Evolutionary conservation across 2,113 vertebrate genomes (phyloP).

Genomic region (Acanthochromis polyacanthus): DNA sequence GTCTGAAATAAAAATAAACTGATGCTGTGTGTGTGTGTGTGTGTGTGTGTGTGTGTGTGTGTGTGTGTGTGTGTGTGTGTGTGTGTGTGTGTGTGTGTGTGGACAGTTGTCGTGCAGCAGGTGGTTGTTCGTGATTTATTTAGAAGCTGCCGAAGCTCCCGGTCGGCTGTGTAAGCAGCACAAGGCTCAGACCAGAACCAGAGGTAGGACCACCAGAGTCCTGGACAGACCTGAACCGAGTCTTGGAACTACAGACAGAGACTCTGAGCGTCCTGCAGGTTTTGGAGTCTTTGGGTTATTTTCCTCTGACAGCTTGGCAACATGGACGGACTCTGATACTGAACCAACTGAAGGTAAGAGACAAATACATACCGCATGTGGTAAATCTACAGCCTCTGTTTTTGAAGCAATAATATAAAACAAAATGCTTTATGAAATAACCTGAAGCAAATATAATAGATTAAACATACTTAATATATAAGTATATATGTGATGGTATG

Average conservation of each 20-base stretch:
- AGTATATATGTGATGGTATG: no score
- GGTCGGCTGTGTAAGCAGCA: conserved; percentile 35
- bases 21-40: background rate
- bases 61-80: conserved; percentile 26
- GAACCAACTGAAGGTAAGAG: conserved; percentile 35
- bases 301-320: background rate
- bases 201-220: background rate
- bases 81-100: background rate
- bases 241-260: no score
- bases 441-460: no score
- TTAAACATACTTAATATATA: no score
- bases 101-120: conserved; percentile 66
- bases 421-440: no score
- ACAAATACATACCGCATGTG: background rate
- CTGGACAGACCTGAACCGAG: background rate
- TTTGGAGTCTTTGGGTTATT: background rate
- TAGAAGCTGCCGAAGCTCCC: conserved; percentile 48
- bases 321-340: conserved; percentile 22
- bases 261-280: conserved; percentile 4
- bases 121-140: conserved; percentile 61
- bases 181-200: conserved; percentile 17
- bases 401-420: no score
- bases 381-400: no score
- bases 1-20: conserved; percentile 41
- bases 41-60: conserved; percentile 18